Evolutionary conservation across 2,888 invertebrate genomes (phyloP), one percentile per base, ranked within the genome.

Genomic region (Chirona hameri): DNA sequence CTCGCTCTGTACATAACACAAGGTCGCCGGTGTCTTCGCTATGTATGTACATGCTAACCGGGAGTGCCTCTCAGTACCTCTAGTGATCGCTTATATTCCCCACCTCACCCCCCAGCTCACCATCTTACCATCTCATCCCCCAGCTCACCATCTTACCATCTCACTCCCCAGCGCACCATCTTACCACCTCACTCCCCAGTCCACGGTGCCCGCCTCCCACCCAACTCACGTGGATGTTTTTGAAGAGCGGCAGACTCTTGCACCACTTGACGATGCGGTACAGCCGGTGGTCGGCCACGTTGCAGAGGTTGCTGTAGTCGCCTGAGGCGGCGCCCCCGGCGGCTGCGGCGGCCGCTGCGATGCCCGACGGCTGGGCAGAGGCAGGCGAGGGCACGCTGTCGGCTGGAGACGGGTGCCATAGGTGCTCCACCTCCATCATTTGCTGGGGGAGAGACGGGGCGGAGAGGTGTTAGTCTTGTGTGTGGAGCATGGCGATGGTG

Each of bases 211-310:
- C 24, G n/a, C 65, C n/a, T 10, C 12, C 65, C 7, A 18, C 72
- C 72, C 27, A 55, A 89, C 92, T 91, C 87, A 96, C 96, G 87
- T 96, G 95, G 86, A 98, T 97, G 89, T 97, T 96, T 88, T 97
- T 96, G 88, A 98, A 98, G 48, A 98, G 91, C 27, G 98, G 98
- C 88, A 98, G 90, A 88, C 97, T 97, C 88, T 98, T 96, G 90
- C 98, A 98, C 98, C 98, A 98, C 88, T 98, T 97, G 84, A 98
- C 98, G 86, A 98, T 97, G 90, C 98, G 97, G 88, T 98, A 98
- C 29, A 98, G 91, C 81, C 98, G 91, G 88, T 97, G 95, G 89
- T 98, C 98, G 80, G 98, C 98, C 84, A 97, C 96, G 88, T 95
- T 95, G 90, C 96, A 96, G 87, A 97, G 91, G 89, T 95, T 95